Conservation (phyloP, 2,113 vertebrate genomes). For the Sigmodon hispidus region DNA sequence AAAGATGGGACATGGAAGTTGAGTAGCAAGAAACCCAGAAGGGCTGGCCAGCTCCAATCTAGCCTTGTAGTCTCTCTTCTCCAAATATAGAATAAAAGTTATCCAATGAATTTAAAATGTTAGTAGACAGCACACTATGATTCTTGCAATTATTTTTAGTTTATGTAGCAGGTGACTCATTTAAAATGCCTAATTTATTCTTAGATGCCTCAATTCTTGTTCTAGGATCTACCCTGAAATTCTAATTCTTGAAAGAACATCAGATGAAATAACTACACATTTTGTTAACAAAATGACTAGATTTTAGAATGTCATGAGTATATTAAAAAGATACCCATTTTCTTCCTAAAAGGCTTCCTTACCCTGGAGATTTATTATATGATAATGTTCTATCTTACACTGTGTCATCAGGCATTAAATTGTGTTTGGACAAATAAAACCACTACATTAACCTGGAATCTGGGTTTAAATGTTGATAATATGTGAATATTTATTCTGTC, state of each 20-base stretch:
- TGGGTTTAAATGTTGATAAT: not conserved
- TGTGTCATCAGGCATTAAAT: not conserved
- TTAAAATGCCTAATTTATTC: not conserved
- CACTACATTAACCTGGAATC: not conserved
- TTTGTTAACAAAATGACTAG: not conserved
- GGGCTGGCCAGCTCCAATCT: not conserved
- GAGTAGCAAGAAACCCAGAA: too few relatives aligned
- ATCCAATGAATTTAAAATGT: not conserved
- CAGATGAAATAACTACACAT: not conserved
- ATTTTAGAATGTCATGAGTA: not conserved
- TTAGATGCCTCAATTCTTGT: not conserved
- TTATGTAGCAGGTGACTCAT: not conserved
- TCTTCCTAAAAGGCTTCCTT: not conserved
- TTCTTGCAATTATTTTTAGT: not conserved
- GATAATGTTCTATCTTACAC: not conserved
- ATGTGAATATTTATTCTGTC: not conserved
- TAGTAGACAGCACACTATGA: not conserved
- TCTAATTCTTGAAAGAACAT: not conserved
- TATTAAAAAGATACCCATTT: not conserved
- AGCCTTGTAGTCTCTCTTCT: not conserved
- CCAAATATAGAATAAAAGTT: not conserved
- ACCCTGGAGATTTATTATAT: not conserved
- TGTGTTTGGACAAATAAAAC: not conserved
- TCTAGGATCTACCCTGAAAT: not conserved
- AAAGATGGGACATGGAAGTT: not conserved